Evolutionary conservation across 2,888 invertebrate species (phyloP), one percentile per base, ranked within the genome.

Genomic region (Nasonovia ribisnigri): DNA sequence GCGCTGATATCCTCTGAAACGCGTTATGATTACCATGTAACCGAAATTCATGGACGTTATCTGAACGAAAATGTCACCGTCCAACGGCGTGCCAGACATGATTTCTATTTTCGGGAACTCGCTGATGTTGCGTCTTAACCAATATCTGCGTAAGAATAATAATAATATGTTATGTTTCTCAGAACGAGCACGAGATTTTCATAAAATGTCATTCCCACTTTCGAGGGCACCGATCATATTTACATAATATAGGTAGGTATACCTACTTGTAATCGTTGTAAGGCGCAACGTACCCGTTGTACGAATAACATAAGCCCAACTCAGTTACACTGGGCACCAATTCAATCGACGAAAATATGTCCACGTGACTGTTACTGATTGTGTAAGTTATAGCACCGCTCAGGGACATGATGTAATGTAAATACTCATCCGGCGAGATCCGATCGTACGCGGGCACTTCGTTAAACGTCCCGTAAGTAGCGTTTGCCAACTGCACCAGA

Each of bases 11-110:
- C 20, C 20, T 54, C 20, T 16, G 4, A 60, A 29, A 29, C 29
- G 29, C 11, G 3, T 26, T 54, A 92, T n/a, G 20, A 54, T 43
- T 57, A 97, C 97, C 95, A 96, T 96, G 95, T 97, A 97, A 24
- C 97, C 96, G 0, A 97, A 96, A 0, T 97, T 97, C 95, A 97
- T 96, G 95, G 97, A 97, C 94, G 97, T 97, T n/a, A 97, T 96
- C 95, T 97, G 97, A 0, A 97, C 97, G 95, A 97, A 97, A n/a
- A 97, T 97, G 96, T 97, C 97, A 0, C 97, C 97, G 95, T 97
- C 97, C 20, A 97, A 95, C 0, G 97, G 97, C 96, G 97, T 97
- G 0, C 97, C 97, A 77, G 96, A 96, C 87, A 97, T 96, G 0
- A 94, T 11, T 10, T 60, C 93, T 3, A 86, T 42, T 0, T 43